phyloP scores from a whole-genome alignment of 2,888 invertebrate genomes.

The Harpalus rufipes region DNA sequence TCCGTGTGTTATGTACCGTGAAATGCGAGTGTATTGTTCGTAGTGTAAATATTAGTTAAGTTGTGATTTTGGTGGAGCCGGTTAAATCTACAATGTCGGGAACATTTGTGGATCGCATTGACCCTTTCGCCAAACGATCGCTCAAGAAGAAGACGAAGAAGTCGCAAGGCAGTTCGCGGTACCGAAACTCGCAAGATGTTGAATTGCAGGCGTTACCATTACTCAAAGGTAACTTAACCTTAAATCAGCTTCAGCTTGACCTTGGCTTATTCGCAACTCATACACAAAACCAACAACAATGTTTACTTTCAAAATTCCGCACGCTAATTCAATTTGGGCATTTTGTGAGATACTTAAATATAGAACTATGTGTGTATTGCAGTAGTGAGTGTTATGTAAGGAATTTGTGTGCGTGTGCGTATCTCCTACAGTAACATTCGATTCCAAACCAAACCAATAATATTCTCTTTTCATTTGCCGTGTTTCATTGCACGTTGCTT shows the following conservation, averaged over 20 bases:
- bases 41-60: constrained; percentile 56
- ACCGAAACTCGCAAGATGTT: constrained; percentile 98
- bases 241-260: constrained; percentile 24
- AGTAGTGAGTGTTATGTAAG: constrained; percentile 38
- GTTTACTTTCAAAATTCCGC: not conserved
- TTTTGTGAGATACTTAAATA: constrained; percentile 3
- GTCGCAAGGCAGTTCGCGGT: constrained; percentile 99
- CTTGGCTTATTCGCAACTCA: constrained; percentile 8
- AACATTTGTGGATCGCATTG: constrained; percentile 99
- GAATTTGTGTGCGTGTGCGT: constrained; percentile 1
- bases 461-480: not conserved
- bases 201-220: constrained; percentile 97
- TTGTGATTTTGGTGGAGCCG: constrained; percentile 68
- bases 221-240: constrained; percentile 89
- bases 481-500: constrained; percentile 8
- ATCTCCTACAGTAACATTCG: not conserved
- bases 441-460: not conserved
- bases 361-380: not conserved
- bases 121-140: constrained; percentile 99
- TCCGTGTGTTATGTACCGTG: constrained; percentile 43
- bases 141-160: constrained; percentile 98
- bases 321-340: constrained; percentile 15
- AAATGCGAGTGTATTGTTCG: constrained; percentile 45
- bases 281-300: not conserved
- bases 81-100: constrained; percentile 82